phyloP scores from a whole-genome alignment of 1,140 invertebrate species.

The Orchesella cincta region DNA sequence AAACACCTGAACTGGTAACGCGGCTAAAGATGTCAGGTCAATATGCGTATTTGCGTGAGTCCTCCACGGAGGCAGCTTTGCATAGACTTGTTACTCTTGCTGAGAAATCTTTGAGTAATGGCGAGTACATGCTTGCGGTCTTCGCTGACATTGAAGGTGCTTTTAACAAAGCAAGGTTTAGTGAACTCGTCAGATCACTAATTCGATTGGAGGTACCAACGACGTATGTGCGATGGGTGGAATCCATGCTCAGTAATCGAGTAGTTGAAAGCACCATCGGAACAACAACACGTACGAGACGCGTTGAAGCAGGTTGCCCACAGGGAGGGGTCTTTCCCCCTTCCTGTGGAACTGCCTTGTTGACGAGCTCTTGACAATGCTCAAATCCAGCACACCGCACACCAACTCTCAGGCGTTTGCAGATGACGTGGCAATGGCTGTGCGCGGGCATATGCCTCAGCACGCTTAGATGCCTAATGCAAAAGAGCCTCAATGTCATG shows the following conservation, averaged over 20 bases:
- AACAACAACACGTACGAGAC: neutral
- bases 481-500: neutral
- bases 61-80: constrained; percentile 36
- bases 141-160: constrained; percentile 21
- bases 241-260: neutral
- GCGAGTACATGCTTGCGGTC: neutral
- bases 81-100: constrained; percentile 26
- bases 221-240: neutral
- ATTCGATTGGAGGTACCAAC: neutral
- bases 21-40: constrained; percentile 23
- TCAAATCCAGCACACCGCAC: neutral
- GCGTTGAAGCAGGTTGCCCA: constrained; percentile 27
- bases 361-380: neutral
- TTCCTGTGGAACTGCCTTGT: too few relatives aligned
- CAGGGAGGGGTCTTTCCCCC: constrained; percentile 41
- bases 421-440: too few relatives aligned
- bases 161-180: neutral
- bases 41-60: constrained; percentile 25
- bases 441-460: neutral
- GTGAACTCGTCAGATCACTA: neutral
- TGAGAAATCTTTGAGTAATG: constrained; percentile 17
- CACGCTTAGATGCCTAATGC: neutral
- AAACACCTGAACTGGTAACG: neutral
- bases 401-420: neutral
- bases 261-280: neutral